Conservation (phyloP, 2,888 invertebrate genomes). For the Drosophila flavopinicola region DNA sequence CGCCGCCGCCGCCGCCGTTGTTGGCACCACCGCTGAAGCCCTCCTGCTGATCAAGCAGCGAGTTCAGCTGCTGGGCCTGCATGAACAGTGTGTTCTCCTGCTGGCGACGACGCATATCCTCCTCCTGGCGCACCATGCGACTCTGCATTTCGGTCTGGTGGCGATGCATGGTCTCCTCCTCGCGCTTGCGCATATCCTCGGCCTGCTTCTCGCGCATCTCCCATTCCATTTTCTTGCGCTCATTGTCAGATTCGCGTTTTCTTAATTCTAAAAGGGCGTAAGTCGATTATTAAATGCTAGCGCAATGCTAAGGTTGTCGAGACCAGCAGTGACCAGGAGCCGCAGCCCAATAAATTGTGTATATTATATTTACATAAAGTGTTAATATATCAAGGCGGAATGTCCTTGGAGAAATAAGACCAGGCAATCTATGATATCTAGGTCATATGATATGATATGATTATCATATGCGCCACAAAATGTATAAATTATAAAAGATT, state of each 20-base stretch:
- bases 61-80: conserved; percentile 89
- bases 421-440: background rate
- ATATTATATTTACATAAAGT: no score
- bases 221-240: conserved; percentile 93
- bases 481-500: no score
- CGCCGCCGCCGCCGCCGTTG: conserved; percentile 49
- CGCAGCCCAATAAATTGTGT: no score
- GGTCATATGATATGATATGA: no score
- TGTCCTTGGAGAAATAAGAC: no score
- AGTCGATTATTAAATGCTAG: conserved; percentile 22
- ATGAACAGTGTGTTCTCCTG: conserved; percentile 95
- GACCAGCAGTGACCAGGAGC: background rate
- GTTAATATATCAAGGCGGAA: no score
- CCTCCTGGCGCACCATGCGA: conserved; percentile 92
- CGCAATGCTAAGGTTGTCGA: background rate
- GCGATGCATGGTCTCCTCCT: conserved; percentile 88
- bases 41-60: conserved; percentile 90
- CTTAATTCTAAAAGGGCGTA: conserved; percentile 88
- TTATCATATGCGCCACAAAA: no score
- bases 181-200: conserved; percentile 90
- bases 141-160: conserved; percentile 91
- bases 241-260: conserved; percentile 93
- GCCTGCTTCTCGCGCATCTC: conserved; percentile 92
- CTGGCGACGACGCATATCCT: conserved; percentile 92
- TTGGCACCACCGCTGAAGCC: conserved; percentile 67